Percentiles rank a stretch among this genome's conserved stretches.
Conservation (phyloP, 2,113 vertebrate genomes). For the Syngnathus scovelli region DNA sequence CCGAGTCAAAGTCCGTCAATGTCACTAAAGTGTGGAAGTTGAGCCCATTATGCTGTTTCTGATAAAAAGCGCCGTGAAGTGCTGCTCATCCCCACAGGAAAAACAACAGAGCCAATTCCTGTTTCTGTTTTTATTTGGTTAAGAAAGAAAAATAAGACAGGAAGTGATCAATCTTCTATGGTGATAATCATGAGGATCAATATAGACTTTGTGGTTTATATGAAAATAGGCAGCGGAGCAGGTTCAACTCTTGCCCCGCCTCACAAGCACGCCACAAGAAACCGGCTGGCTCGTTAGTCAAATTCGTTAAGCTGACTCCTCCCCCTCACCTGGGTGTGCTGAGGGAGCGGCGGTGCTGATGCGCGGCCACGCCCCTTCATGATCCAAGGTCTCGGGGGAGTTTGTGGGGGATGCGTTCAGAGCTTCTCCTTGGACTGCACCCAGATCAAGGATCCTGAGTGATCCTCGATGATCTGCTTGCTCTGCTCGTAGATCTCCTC, state of each 20-base stretch:
- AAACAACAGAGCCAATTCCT: conserved; percentile 51
- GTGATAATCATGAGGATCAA: conserved; percentile 90
- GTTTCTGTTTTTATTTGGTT: conserved; percentile 76
- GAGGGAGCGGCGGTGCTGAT: conserved; percentile 37
- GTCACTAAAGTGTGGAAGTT: too few relatives aligned
- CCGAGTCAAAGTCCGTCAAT: neutral
- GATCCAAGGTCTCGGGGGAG: conserved; percentile 46
- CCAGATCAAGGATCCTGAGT: conserved; percentile 94
- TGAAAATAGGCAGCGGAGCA: conserved; percentile 99
- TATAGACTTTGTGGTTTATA: conserved; percentile 83
- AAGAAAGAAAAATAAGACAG: conserved; percentile 79
- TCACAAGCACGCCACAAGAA: neutral
- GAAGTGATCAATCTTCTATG: conserved; percentile 71
- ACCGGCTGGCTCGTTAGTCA: neutral
- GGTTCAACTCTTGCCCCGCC: conserved; percentile 72
- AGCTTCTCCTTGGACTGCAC: conserved; percentile 96
- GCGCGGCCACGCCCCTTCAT: conserved; percentile 83
- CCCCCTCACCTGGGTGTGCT: neutral
- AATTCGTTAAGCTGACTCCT: neutral
- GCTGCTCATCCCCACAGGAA: neutral
- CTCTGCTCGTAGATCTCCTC: conserved; percentile 98
- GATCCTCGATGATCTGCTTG: conserved; percentile 97
- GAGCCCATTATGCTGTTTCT: conserved; percentile 20
- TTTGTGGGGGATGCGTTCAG: conserved; percentile 66
- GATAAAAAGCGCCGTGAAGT: conserved; percentile 47